phyloP scores from a whole-genome alignment of 2,797 vertebrate species.

The Aphelocoma californica region DNA sequence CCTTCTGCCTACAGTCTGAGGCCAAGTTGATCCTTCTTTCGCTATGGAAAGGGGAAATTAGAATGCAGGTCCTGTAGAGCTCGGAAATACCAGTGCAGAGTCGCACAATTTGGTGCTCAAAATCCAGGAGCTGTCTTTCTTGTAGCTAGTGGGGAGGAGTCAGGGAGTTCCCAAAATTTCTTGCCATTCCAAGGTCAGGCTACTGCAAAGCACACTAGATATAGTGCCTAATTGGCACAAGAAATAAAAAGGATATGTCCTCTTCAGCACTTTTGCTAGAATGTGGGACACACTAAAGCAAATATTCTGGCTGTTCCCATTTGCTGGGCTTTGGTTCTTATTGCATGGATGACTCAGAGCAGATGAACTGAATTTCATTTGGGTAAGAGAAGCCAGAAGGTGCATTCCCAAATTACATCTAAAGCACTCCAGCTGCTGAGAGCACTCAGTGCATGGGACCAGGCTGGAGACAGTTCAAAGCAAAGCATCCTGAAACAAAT shows the following conservation, averaged over 20 bases:
- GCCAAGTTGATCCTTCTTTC: neutral
- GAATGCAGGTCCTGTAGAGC: neutral
- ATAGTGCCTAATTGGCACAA: neutral
- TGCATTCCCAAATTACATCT: neutral
- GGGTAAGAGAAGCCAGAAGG: neutral
- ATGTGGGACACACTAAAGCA: neutral
- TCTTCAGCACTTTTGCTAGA: neutral
- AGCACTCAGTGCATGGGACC: neutral
- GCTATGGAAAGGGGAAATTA: neutral
- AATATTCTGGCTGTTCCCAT: neutral
- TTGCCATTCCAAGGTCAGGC: neutral
- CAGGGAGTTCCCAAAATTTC: neutral
- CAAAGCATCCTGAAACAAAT: neutral
- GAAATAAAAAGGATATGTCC: neutral
- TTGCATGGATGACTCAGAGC: neutral
- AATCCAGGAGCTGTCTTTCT: neutral
- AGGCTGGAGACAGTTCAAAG: neutral
- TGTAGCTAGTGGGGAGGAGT: neutral
- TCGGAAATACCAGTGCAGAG: neutral
- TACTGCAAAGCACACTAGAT: neutral
- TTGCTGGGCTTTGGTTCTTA: neutral
- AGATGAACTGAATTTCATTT: neutral
- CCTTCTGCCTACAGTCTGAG: neutral
- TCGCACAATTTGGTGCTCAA: fast-evolving
- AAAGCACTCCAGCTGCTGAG: neutral